Percentiles rank a stretch among this genome's conserved stretches.
Evolutionary conservation across 2,113 vertebrate species (phyloP).

Genomic region (Gallinago media): DNA sequence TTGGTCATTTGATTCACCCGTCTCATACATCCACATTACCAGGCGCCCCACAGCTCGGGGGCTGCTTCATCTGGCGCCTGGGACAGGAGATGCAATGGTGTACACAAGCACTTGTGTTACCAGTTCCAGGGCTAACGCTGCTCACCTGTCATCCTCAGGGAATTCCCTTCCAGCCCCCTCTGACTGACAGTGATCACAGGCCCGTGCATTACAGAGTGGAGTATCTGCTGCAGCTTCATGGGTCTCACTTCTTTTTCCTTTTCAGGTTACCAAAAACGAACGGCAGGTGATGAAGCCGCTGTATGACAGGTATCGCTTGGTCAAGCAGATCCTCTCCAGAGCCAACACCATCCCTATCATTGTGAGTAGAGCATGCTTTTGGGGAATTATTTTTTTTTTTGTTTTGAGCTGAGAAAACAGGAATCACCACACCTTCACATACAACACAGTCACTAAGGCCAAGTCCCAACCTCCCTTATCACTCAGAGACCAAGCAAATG

Average conservation of each 20-base stretch:
- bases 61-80: background rate
- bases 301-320: constrained; percentile 95
- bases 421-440: background rate
- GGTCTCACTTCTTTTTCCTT: background rate
- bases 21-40: background rate
- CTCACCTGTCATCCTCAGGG: background rate
- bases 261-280: constrained; percentile 91
- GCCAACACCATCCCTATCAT: constrained; percentile 92
- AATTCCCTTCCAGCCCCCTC: background rate
- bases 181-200: background rate
- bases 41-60: background rate
- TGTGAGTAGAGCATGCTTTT: constrained; percentile 80
- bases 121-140: background rate
- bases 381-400: background rate
- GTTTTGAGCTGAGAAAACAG: background rate
- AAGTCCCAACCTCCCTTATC: background rate
- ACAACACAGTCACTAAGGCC: background rate
- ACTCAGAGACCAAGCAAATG: background rate
- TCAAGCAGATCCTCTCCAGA: constrained; percentile 96
- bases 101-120: background rate
- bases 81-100: rapidly evolving
- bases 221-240: background rate
- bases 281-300: constrained; percentile 94
- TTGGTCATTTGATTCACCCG: background rate
- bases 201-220: background rate